phyloP scores from a whole-genome alignment of 2,888 invertebrate genomes.

The Cosmorhoe ocellata region DNA sequence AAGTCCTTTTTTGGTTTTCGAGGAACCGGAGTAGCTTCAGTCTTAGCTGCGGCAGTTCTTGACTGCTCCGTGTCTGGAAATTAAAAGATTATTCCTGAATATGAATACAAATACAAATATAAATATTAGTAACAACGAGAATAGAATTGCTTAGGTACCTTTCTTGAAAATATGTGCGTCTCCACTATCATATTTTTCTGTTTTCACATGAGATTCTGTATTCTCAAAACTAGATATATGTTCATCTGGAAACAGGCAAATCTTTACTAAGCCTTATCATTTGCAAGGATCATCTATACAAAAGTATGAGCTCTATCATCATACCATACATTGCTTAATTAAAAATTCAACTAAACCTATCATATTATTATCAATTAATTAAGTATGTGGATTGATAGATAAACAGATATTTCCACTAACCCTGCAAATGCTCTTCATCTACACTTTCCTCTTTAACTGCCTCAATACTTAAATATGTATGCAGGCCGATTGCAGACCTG shows the following conservation, averaged over 20 bases:
- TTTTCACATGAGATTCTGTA: not conserved
- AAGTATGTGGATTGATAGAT: no score
- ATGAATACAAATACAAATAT: not conserved
- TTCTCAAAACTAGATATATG: not conserved
- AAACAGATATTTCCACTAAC: slow-evolving; percentile 1
- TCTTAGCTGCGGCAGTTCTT: not conserved
- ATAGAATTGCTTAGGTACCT: not conserved
- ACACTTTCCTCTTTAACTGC: slow-evolving; percentile 1
- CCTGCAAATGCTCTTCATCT: slow-evolving; percentile 1
- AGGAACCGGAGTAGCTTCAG: not conserved
- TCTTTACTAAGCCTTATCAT: no score
- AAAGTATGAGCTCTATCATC: no score
- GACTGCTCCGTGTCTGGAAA: no score
- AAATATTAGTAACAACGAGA: no score
- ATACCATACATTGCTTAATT: no score
- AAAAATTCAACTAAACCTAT: no score
- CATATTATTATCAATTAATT: no score
- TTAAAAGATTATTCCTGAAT: not conserved
- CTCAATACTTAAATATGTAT: not conserved
- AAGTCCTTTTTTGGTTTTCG: not conserved
- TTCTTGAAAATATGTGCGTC: not conserved
- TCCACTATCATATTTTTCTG: not conserved
- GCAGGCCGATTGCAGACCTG: not conserved
- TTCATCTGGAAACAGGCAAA: not conserved
- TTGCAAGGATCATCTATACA: no score